Evolutionary conservation across 1,140 invertebrate species (phyloP), one percentile per base, ranked within the genome.

Genomic region (Drosophila sucinea): DNA sequence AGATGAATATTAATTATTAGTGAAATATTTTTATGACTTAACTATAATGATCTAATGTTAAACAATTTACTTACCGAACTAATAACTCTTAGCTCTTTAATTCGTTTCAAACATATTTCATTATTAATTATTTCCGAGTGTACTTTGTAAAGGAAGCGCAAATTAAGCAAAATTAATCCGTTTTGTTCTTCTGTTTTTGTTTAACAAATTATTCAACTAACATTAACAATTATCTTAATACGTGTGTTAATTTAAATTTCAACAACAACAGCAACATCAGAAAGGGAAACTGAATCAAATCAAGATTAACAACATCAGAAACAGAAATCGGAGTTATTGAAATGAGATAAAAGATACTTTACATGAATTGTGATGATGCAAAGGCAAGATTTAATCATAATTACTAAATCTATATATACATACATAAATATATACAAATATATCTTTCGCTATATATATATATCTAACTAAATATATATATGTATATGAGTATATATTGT

Each of bases 361-460:
- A 89, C 84, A 89, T 89, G 84, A 89, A 89, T 89, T 89, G 84
- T 89, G 84, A 89, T 89, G 84, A 89, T 89, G 84, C 84, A 89
- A 89, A 89, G 84, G 84, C 84, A 89, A 89, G 84, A 89, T 89
- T 89, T 89, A 89, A 89, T 89, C 84, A 89, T 89, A 89, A 89
- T 89, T 84, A 89, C 73, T 82, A 82, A 82, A 87, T 82, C 79
- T 86, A 82, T 87, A 86, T 81, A 86, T 79, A 86, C 65, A 86
- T 66, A 75, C 33, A 69, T 69, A 67, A 33, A 72, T 63, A 67
- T 62, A 73, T 64, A 60, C 11, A 62, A 64, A 81, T 75, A 78
- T 81, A 85, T 81, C 72, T 85, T 77, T 86, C 77, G 86, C 71
- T 79, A 69, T 70, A 82, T 64, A 84, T 77, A 81, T 81, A 86